These are phyloP conservation scores for Drosophila dives DNA, from an alignment of 2,888 invertebrate genomes.

Conservation along the genomic window DNA sequence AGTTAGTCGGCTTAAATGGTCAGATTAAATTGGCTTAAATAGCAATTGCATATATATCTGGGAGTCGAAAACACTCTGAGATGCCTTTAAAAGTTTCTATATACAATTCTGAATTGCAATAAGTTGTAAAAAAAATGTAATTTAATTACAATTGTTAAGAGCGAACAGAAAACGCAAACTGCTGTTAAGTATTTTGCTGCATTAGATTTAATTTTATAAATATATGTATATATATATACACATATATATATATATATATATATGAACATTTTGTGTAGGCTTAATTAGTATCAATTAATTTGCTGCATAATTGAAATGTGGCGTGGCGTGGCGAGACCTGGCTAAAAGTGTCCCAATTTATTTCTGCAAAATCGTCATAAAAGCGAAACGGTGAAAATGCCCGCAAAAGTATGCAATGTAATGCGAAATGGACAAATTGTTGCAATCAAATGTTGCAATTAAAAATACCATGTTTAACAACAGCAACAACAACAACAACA, in stretches of 20 bases:
- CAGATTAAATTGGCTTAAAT: background rate
- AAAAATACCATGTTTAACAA: slow-evolving; percentile 42
- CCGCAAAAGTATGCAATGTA: slow-evolving; percentile 50
- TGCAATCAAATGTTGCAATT: slow-evolving; percentile 45
- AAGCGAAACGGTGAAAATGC: slow-evolving; percentile 15
- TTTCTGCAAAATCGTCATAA: slow-evolving; percentile 30
- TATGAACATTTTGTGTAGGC: background rate
- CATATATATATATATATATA: background rate
- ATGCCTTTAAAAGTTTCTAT: background rate
- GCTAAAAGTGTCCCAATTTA: background rate
- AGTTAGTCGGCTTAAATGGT: background rate
- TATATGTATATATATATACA: background rate
- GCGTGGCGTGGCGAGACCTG: slow-evolving; percentile 1
- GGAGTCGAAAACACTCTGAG: background rate
- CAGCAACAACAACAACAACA: slow-evolving; percentile 9
- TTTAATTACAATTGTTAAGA: background rate
- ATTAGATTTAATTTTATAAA: slow-evolving; percentile 33
- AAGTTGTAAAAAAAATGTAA: background rate
- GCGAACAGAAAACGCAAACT: background rate
- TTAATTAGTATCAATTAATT: slow-evolving; percentile 69
- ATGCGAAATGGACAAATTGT: slow-evolving; percentile 47
- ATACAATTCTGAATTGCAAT: background rate
- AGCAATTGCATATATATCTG: slow-evolving; percentile 19
- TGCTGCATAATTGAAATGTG: slow-evolving; percentile 58
- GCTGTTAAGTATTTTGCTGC: background rate